Conservation (phyloP, 2,113 vertebrate species). For the Ptychochromis oligacanthus region DNA sequence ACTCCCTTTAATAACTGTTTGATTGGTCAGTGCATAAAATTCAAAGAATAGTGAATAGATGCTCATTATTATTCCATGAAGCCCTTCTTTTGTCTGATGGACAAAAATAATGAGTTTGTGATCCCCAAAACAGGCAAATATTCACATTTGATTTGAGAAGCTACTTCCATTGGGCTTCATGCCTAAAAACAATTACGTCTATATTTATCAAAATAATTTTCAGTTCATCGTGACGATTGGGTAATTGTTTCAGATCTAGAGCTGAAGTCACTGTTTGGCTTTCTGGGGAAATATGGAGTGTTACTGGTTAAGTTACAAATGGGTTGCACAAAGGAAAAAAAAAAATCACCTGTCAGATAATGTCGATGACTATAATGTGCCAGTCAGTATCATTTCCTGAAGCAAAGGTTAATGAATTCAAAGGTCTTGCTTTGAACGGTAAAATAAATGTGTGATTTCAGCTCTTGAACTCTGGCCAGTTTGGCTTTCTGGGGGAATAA, state of each 20-base stretch:
- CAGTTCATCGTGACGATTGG: neutral
- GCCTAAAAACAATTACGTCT: neutral
- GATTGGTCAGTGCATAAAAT: neutral
- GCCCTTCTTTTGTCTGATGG: neutral
- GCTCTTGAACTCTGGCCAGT: neutral
- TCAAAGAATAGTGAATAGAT: neutral
- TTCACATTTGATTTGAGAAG: neutral
- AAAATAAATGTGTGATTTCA: neutral
- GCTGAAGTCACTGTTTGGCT: neutral
- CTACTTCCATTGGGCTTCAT: neutral
- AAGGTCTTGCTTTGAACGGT: neutral
- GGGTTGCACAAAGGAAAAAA: too few species aligned
- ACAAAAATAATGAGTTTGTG: neutral
- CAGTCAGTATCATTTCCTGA: neutral
- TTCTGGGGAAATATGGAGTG: neutral
- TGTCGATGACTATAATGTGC: neutral
- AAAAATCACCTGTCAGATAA: neutral
- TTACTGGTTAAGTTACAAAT: accelerated
- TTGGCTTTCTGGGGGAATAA: neutral
- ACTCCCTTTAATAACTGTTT: neutral
- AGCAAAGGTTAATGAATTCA: too few species aligned
- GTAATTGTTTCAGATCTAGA: neutral
- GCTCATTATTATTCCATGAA: neutral
- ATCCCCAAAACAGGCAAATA: neutral
- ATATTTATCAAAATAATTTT: neutral